A percentile compares a stretch with the other conserved stretches of the same genome.
These are phyloP conservation scores for Tillus elongatus DNA, from an alignment of 2,888 invertebrate genomes.

Conservation along the genomic window DNA sequence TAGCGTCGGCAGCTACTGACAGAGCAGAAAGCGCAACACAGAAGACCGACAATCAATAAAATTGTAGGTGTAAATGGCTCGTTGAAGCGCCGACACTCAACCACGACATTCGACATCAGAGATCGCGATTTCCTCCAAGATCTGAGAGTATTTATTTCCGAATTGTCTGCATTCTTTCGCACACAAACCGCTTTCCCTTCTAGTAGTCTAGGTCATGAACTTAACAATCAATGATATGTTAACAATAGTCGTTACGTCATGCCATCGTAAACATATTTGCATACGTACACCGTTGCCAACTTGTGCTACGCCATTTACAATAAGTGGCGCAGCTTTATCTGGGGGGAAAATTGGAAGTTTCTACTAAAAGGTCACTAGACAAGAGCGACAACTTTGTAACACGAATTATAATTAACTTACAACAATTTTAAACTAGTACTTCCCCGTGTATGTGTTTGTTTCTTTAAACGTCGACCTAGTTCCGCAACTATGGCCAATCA, in stretches of 20 bases:
- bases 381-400: too few relatives aligned
- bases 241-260: constrained; percentile 40
- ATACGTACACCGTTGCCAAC: constrained; percentile 29
- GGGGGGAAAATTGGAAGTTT: constrained; percentile 10
- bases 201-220: constrained; percentile 42
- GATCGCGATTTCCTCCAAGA: constrained; percentile 13
- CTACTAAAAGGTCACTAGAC: too few relatives aligned
- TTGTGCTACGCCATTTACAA: constrained; percentile 9
- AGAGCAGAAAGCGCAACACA: background rate
- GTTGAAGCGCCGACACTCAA: constrained; percentile 16
- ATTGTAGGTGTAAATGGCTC: constrained; percentile 22
- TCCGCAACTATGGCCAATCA: too few relatives aligned
- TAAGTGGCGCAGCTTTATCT: constrained; percentile 13
- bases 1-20: background rate
- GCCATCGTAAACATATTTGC: constrained; percentile 41
- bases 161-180: constrained; percentile 26
- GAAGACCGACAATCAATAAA: constrained; percentile 21
- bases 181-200: constrained; percentile 40
- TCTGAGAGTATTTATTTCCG: constrained; percentile 20
- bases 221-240: constrained; percentile 43
- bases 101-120: too few relatives aligned
- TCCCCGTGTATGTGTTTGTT: too few relatives aligned
- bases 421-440: too few relatives aligned
- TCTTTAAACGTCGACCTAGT: too few relatives aligned
- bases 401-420: too few relatives aligned